A percentile compares a stretch with the other conserved stretches of the same genome.
Conservation (phyloP, 1,140 invertebrate genomes). For the Drosophila bipectinata region DNA sequence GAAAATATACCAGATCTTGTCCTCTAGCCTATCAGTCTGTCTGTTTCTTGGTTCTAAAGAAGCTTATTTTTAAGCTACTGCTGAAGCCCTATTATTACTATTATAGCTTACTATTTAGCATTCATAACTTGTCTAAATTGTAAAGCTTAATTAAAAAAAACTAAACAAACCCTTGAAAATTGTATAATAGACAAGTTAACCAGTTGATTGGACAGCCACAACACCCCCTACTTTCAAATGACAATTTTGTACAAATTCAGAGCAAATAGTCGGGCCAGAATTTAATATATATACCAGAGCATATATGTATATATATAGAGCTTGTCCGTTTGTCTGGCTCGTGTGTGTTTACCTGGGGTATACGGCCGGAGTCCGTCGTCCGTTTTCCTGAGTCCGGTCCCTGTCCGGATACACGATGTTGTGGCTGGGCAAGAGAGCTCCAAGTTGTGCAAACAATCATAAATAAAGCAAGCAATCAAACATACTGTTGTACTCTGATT, state of each 20-base stretch:
- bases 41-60: too few species aligned
- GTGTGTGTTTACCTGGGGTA: conserved; percentile 9
- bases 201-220: neutral
- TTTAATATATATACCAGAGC: neutral
- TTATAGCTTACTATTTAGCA: neutral
- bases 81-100: too few species aligned
- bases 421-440: conserved; percentile 16
- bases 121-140: neutral
- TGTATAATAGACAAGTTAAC: too few species aligned
- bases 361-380: neutral
- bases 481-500: conserved; percentile 64
- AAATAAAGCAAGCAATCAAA: conserved; percentile 69
- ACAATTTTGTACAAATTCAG: neutral
- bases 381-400: neutral
- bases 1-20: too few species aligned
- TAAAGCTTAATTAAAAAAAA: too few species aligned
- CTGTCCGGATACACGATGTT: conserved; percentile 24
- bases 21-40: too few species aligned
- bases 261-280: neutral
- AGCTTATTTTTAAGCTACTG: too few species aligned
- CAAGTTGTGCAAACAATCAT: conserved; percentile 59
- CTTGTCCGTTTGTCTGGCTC: conserved; percentile 1
- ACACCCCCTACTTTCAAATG: neutral
- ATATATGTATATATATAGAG: neutral
- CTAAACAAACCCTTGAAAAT: too few species aligned